Base-by-base conservation (phyloP, 2,888 invertebrate genomes). In the Acanthosepion pharaonis region DNA sequence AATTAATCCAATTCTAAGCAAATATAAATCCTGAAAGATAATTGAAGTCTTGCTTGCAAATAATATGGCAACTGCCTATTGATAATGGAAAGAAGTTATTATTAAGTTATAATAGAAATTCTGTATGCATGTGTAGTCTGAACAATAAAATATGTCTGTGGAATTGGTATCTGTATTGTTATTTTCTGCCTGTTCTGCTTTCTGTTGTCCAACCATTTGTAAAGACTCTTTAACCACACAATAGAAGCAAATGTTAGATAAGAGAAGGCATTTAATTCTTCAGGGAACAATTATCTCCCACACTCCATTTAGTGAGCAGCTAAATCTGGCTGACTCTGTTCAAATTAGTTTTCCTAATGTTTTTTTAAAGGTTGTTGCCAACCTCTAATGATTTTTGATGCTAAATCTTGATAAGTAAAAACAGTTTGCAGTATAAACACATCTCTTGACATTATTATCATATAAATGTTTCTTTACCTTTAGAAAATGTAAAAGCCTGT, bases 331-430 rank as follows among this genome's bases (percentile, higher is more conserved):
- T 78, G 78, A n/a, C n/a, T 33, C 78, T 78, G 18, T 11, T 78
- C n/a, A n/a, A 78, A 11, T 11, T 78, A 78, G 9, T 78, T 78
- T 78, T n/a, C 15, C n/a, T 15, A 15, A n/a, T 78, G n/a, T 78
- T 5, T 78, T 78, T 59, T n/a, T 23, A n/a, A n/a, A n/a, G n/a
- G n/a, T 78, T 33, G n/a, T 11, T n/a, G 5, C 78, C 78, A 78
- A 78, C n/a, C 33, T 78, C 78, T 33, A 78, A n/a, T 15, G 33
- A n/a, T n/a, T 78, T 78, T 78, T 33, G 1, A 15, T 78, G 78
- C 78, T n/a, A 78, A 78, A 78, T 78, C 78, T 78, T 78, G 78
- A 78, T 78, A 78, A 78, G 11, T n/a, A 78, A 78, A 78, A 78
- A n/a, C 8, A 78, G n/a, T 78, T 78, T n/a, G 28, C 59, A 59